These are phyloP conservation scores for Himalopsyche tibetana DNA, from an alignment of 2,888 invertebrate genomes.

Conservation along the genomic window DNA sequence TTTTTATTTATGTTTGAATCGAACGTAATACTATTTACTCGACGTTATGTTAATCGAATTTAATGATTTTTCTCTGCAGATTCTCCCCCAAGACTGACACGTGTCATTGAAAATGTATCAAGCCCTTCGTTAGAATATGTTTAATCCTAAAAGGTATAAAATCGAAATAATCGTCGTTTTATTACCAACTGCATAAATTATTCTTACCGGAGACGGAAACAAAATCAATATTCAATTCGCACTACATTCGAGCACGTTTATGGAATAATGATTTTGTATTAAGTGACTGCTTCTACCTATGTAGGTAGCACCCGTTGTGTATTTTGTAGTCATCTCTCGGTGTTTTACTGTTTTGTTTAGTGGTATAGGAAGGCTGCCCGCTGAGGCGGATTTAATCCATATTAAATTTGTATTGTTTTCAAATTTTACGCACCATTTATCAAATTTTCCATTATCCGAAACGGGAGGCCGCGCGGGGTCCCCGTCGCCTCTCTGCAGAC, in stretches of 20 bases:
- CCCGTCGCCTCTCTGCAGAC: constrained; percentile 27
- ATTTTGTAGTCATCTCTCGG: constrained; percentile 42
- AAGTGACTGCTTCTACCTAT: neutral
- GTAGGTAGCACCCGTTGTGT: neutral
- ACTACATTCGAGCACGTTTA: constrained; percentile 40
- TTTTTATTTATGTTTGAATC: too few species aligned
- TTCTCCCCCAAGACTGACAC: neutral
- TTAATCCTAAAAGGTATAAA: neutral
- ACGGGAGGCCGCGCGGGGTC: constrained; percentile 27
- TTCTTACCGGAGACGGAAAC: constrained; percentile 32
- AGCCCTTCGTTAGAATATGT: neutral
- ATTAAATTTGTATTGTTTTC: constrained; percentile 65
- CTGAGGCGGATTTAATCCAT: constrained; percentile 61
- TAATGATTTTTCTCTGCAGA: neutral
- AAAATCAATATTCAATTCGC: constrained; percentile 41
- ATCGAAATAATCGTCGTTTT: constrained; percentile 11
- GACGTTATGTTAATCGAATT: too few species aligned
- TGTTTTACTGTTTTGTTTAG: constrained; percentile 42
- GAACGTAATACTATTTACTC: too few species aligned
- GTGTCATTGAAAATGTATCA: constrained; percentile 16
- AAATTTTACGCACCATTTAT: constrained; percentile 65
- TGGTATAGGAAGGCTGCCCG: constrained; percentile 47
- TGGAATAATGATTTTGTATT: constrained; percentile 42
- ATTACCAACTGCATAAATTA: constrained; percentile 31
- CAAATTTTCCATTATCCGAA: constrained; percentile 62